phyloP scores from a whole-genome alignment of 2,888 invertebrate species.

The Melieria crassipennis region DNA sequence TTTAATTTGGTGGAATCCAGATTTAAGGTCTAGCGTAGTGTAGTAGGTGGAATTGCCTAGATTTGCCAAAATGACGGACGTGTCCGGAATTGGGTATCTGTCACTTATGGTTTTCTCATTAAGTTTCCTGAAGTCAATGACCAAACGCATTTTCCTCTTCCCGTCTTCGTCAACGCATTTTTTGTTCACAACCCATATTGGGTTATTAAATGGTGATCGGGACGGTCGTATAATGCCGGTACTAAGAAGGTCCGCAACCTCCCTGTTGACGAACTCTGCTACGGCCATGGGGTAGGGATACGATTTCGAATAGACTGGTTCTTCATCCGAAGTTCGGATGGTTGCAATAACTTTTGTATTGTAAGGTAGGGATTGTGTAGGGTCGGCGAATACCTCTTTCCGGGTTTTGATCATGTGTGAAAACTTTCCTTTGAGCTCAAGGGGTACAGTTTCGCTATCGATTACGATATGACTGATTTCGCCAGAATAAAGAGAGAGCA shows the following conservation, averaged over 20 bases:
- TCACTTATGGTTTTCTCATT: slow-evolving; percentile 19
- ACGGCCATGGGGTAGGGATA: background rate
- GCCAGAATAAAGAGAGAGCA: slow-evolving; percentile 19
- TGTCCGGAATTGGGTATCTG: slow-evolving; percentile 22
- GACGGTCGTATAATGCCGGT: slow-evolving; percentile 8
- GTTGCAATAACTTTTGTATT: slow-evolving; percentile 8
- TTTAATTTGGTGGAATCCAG: slow-evolving; percentile 28
- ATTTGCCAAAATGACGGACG: slow-evolving; percentile 14
- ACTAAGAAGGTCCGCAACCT: background rate
- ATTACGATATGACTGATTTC: slow-evolving; percentile 10
- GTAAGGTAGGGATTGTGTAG: background rate
- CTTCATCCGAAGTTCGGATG: background rate
- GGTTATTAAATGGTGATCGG: background rate
- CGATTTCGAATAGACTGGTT: background rate
- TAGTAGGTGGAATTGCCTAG: slow-evolving; percentile 14
- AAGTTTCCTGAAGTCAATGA: slow-evolving; percentile 30
- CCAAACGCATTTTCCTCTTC: slow-evolving; percentile 21
- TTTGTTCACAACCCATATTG: slow-evolving; percentile 15
- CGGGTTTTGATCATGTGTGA: background rate
- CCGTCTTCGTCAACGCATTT: slow-evolving; percentile 15
- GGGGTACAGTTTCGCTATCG: background rate
- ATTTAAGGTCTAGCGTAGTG: slow-evolving; percentile 23
- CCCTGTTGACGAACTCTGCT: background rate
- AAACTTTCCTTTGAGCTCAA: slow-evolving; percentile 3
- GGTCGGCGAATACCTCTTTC: slow-evolving; percentile 4